phyloP scores from a whole-genome alignment of 2,113 vertebrate species.

The Leptodactylus fuscus region DNA sequence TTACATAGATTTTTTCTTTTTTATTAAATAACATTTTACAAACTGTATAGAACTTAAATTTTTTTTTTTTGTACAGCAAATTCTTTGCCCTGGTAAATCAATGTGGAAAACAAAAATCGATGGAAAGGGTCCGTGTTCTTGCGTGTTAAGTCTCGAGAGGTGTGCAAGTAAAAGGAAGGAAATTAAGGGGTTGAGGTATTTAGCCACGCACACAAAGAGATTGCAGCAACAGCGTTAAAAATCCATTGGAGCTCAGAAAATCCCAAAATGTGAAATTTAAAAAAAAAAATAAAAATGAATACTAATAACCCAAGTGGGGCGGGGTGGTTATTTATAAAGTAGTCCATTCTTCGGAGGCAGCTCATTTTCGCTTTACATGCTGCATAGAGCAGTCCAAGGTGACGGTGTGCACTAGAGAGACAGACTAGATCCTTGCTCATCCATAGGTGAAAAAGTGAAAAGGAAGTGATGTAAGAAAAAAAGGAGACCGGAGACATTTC shows the following conservation, averaged over 20 bases:
- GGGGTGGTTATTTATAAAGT: constrained; percentile 50
- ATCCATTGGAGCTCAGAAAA: constrained; percentile 79
- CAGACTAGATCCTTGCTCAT: constrained; percentile 74
- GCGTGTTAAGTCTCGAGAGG: constrained; percentile 10
- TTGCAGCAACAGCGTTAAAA: constrained; percentile 81
- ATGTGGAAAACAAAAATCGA: constrained; percentile 64
- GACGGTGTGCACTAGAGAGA: constrained; percentile 84
- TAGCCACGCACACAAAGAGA: constrained; percentile 71
- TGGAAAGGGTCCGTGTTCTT: constrained; percentile 75
- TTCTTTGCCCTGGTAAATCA: constrained; percentile 83
- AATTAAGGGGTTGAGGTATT: constrained; percentile 77
- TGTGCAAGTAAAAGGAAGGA: constrained; percentile 68
- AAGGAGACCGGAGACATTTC: constrained; percentile 1
- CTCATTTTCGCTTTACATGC: constrained; percentile 67
- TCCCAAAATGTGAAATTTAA: constrained; percentile 44
- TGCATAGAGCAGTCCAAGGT: constrained; percentile 85
- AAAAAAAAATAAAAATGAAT: constrained; percentile 52
- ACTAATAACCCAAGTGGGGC: constrained; percentile 76
- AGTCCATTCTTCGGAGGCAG: constrained; percentile 65
- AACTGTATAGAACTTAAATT: constrained; percentile 84
- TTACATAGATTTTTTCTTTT: constrained; percentile 63
- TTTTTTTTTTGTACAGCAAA: constrained; percentile 80
- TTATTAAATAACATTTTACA: constrained; percentile 87
- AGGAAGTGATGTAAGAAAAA: neutral
- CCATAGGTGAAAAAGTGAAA: constrained; percentile 70